Evolutionary conservation across 2,113 vertebrate species (phyloP), one percentile per base, ranked within the genome.

Genomic region (Ginglymostoma cirratum): DNA sequence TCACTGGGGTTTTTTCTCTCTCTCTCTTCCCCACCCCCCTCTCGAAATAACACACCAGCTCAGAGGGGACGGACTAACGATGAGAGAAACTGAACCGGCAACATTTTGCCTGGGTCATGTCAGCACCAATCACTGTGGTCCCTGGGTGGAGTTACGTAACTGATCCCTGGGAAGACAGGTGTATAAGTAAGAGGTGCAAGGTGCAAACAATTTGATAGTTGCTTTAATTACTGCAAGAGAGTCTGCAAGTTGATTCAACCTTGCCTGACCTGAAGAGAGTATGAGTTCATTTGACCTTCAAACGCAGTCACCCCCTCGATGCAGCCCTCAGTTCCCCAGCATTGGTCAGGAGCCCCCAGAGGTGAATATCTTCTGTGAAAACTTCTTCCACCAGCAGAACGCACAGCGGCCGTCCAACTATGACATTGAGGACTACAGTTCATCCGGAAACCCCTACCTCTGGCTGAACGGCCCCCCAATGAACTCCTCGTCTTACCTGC

Each of bases 261-360:
- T 23, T 45, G 89, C 96, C 95, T 96, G 96, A 94, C 97, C 67
- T 96, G 96, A 61, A 94, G 96, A 96, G 95, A 98, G 96, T 96
- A 99, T 99, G 99, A 99, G 98, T 97, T 98, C 98, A 78, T 99
- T 99, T 95, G 99, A 99, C 96, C 97, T 98, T 30, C 98, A 98
- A 4, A 96, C 97, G 6, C 98, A 98, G 96, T 99, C 99, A 95
- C 98, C 99, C 34, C 98, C 98, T 1, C 98, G 98, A 96, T 99
- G 99, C 98, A 99, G 99, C 96, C 99, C 99, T 0, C 99, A 99
- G n/a, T 99, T 99, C 96, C 99, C 99, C 89, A 99, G 97, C 96
- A 98, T 99, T 2, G 99, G 98, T 96, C 99, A 99, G 97, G 99
- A 99, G 94, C 99, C 99, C 95, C 99, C 99, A 0, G 99, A 99